These are phyloP conservation scores for Gonioctena quinquepunctata DNA, from an alignment of 1,140 invertebrate genomes.

Conservation along the genomic window DNA sequence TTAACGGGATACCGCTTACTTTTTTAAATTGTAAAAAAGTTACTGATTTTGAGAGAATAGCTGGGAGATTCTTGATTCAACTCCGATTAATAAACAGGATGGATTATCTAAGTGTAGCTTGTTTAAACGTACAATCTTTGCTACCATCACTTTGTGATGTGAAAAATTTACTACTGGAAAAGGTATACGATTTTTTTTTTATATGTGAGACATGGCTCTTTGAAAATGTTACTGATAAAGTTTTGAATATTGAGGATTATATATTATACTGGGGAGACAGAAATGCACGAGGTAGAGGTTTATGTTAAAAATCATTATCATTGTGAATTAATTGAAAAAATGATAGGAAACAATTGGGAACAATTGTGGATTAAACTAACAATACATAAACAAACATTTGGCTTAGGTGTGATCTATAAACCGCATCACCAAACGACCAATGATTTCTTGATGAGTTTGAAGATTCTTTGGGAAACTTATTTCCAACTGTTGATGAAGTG, in stretches of 20 bases:
- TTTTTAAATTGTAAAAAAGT: background rate
- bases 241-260: background rate
- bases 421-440: background rate
- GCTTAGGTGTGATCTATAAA: constrained; percentile 4
- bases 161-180: background rate
- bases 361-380: constrained; percentile 4
- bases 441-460: constrained; percentile 8
- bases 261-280: background rate
- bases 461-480: background rate
- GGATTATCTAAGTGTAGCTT: background rate
- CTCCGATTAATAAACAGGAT: background rate
- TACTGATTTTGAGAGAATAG: background rate
- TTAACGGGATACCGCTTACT: no score
- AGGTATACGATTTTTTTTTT: background rate
- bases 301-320: background rate
- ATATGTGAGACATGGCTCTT: background rate
- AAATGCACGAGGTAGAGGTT: no score
- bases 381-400: background rate
- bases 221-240: background rate
- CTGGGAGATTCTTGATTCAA: background rate
- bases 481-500: constrained; percentile 1
- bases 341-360: background rate
- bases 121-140: background rate
- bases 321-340: background rate
- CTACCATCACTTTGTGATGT: background rate